These are phyloP conservation scores for Cephonodes hylas DNA, from an alignment of 2,888 invertebrate species.

Conservation along the genomic window DNA sequence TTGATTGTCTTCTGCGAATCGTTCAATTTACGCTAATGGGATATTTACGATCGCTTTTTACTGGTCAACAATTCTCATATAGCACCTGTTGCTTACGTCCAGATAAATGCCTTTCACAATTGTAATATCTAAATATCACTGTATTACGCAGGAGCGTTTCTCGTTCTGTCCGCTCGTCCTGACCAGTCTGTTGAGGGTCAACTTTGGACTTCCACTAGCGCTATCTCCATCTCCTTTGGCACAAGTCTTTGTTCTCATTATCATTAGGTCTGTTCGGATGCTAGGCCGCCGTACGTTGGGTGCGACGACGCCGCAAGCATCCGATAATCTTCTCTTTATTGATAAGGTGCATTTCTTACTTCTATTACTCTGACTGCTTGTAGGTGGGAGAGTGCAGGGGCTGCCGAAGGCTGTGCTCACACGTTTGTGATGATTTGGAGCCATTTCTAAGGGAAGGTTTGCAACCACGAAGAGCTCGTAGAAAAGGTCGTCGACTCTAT, in stretches of 20 bases:
- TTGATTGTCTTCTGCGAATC: slow-evolving; percentile 31
- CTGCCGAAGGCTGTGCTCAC: slow-evolving; percentile 89
- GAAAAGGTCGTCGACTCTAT: slow-evolving; percentile 91
- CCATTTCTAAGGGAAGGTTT: slow-evolving; percentile 93
- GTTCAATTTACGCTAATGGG: slow-evolving; percentile 27
- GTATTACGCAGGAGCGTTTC: slow-evolving; percentile 71
- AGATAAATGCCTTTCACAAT: neutral
- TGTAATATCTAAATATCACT: slow-evolving; percentile 58
- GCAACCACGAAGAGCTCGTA: slow-evolving; percentile 91
- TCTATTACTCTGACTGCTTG: slow-evolving; percentile 83
- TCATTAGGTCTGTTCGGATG: slow-evolving; percentile 93
- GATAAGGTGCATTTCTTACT: slow-evolving; percentile 89
- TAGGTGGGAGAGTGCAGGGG: slow-evolving; percentile 87
- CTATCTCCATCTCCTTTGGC: slow-evolving; percentile 85
- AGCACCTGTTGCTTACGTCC: slow-evolving; percentile 13
- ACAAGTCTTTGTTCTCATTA: slow-evolving; percentile 91
- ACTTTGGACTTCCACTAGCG: slow-evolving; percentile 76
- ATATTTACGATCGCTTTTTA: slow-evolving; percentile 5
- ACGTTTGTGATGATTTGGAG: slow-evolving; percentile 91
- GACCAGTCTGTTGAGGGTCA: slow-evolving; percentile 73
- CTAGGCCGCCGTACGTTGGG: slow-evolving; percentile 93
- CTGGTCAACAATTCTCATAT: neutral
- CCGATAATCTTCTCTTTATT: slow-evolving; percentile 90
- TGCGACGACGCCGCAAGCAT: slow-evolving; percentile 94
- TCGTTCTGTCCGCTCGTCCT: slow-evolving; percentile 69